Evolutionary conservation across 2,797 vertebrate species (phyloP).

Genomic region (Gymnoscopelus microlampas): DNA sequence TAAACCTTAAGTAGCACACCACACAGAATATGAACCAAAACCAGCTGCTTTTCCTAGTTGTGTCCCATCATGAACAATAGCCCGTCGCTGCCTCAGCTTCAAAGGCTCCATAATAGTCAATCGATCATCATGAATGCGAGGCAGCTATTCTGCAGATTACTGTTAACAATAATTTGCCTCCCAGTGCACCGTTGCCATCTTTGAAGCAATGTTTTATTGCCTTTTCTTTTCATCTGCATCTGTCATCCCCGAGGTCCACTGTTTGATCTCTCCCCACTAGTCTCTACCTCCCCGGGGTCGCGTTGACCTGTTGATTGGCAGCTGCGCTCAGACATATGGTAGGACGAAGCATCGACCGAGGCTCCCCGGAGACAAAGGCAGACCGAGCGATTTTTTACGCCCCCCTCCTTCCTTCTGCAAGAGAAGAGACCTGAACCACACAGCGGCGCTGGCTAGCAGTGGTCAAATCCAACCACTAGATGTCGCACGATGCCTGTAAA

Average conservation of each 20-base stretch:
- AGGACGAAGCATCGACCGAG: conserved; percentile 82
- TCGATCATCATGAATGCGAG: conserved; percentile 80
- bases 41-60: conserved; percentile 66
- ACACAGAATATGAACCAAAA: conserved; percentile 58
- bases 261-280: conserved; percentile 82
- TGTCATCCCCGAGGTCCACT: conserved; percentile 79
- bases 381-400: conserved; percentile 58
- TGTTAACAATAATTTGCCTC: conserved; percentile 84
- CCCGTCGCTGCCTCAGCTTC: conserved; percentile 72
- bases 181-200: conserved; percentile 79
- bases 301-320: conserved; percentile 87
- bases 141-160: conserved; percentile 81
- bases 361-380: conserved; percentile 77
- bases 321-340: conserved; percentile 86
- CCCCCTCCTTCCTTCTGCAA: conserved; percentile 18
- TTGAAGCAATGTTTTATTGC: conserved; percentile 84
- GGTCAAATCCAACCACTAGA: conserved; percentile 66
- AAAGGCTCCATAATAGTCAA: conserved; percentile 83
- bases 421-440: conserved; percentile 14
- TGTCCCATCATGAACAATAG: conserved; percentile 77
- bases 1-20: conserved; percentile 66
- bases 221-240: conserved; percentile 80
- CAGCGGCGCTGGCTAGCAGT: conserved; percentile 1
- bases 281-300: conserved; percentile 78
- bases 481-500: conserved; percentile 74